Evolutionary conservation across 1,140 invertebrate species (phyloP).

Genomic region (Papilio polyxenes): DNA sequence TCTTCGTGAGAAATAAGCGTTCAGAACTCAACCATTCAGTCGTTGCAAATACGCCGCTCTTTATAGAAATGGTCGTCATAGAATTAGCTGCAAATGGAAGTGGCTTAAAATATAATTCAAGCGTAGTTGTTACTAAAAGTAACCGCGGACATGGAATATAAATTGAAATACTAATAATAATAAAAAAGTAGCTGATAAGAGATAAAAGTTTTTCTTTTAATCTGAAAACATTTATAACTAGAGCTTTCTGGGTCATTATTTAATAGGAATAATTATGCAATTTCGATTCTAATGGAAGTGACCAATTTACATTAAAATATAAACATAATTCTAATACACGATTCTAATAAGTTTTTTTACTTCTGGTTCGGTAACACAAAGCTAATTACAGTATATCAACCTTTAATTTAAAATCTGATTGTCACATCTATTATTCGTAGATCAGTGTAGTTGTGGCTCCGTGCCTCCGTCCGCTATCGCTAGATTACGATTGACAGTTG

Average conservation of each 20-base stretch:
- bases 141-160: no score
- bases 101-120: background rate
- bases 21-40: conserved; percentile 38
- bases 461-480: conserved; percentile 49
- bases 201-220: no score
- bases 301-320: no score
- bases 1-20: conserved; percentile 7
- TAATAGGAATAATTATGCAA: no score
- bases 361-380: no score
- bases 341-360: background rate
- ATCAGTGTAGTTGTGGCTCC: conserved; percentile 36
- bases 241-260: no score
- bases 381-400: background rate
- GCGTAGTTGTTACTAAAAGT: background rate
- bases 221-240: no score
- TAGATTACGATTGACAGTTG: conserved; percentile 54
- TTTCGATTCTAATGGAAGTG: no score
- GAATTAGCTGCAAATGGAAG: background rate
- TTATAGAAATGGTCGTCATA: conserved; percentile 38
- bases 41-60: conserved; percentile 43
- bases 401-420: background rate
- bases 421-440: conserved; percentile 15
- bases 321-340: no score
- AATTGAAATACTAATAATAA: no score
- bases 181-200: no score